These are phyloP conservation scores for Lamprologus sp. DNA, from an alignment of 2,113 vertebrate species.

Conservation along the genomic window DNA sequence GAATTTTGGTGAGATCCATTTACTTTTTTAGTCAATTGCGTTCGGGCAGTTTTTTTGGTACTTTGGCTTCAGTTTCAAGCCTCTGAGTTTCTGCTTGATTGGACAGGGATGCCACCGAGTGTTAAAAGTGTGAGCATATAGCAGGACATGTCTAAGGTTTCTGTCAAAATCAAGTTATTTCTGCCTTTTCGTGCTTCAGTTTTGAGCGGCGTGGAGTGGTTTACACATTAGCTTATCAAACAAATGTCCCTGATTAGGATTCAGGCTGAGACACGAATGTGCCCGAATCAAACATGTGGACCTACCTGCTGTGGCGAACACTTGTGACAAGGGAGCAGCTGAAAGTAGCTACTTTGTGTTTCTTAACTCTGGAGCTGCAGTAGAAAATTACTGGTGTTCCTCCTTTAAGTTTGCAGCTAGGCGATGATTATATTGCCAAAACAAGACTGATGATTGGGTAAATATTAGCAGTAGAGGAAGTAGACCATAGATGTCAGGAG, in stretches of 20 bases:
- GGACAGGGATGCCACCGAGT: background rate
- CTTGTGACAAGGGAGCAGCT: background rate
- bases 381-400: background rate
- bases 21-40: background rate
- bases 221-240: background rate
- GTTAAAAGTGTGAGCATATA: background rate
- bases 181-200: background rate
- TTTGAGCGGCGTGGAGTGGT: background rate
- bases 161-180: background rate
- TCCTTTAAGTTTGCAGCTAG: background rate
- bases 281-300: background rate
- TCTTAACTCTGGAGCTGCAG: background rate
- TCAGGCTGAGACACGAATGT: background rate
- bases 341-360: background rate
- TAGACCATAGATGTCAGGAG: background rate
- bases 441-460: background rate
- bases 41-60: background rate
- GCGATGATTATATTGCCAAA: background rate
- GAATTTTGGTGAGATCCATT: background rate
- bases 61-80: background rate
- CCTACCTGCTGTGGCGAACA: background rate
- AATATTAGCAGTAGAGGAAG: background rate
- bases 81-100: background rate
- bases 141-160: background rate
- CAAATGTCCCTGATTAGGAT: fast-evolving